Conservation (phyloP, 2,113 vertebrate species). For the Siniperca knerii region DNA sequence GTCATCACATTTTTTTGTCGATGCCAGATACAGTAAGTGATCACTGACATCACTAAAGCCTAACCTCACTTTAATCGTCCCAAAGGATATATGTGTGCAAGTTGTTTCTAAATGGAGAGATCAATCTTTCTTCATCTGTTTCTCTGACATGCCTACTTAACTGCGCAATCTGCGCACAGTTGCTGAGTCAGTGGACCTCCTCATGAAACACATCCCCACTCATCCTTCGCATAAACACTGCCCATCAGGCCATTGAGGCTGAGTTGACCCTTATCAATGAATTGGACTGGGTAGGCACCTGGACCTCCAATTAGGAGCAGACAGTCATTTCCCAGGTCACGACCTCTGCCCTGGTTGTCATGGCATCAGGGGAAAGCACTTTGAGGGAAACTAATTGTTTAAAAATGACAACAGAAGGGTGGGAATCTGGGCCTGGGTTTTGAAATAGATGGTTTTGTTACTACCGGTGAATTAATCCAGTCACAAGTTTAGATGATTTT, state of each 20-base stretch:
- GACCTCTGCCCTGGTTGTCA: background rate
- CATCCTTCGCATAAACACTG: background rate
- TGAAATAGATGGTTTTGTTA: background rate
- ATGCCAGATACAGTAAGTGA: conserved; percentile 34
- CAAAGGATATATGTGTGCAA: conserved; percentile 7
- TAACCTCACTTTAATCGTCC: conserved; percentile 32
- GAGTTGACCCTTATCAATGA: conserved; percentile 4
- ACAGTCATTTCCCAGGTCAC: conserved; percentile 8
- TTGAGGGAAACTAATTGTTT: background rate
- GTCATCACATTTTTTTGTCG: conserved; percentile 32
- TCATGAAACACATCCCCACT: background rate
- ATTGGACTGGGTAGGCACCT: background rate
- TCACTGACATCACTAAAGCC: conserved; percentile 33
- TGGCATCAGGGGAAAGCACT: background rate
- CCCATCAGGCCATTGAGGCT: conserved; percentile 1
- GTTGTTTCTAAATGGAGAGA: conserved; percentile 45
- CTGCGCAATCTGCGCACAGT: conserved; percentile 32
- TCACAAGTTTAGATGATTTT: background rate
- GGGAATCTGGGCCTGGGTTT: background rate
- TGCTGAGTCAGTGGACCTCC: conserved; percentile 47
- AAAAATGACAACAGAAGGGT: background rate
- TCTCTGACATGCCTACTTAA: conserved; percentile 32
- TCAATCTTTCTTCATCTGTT: conserved; percentile 47
- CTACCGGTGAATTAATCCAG: background rate
- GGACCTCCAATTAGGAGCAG: background rate